These are phyloP conservation scores for Cataglyphis livida DNA, from an alignment of 2,888 invertebrate species.

Conservation along the genomic window DNA sequence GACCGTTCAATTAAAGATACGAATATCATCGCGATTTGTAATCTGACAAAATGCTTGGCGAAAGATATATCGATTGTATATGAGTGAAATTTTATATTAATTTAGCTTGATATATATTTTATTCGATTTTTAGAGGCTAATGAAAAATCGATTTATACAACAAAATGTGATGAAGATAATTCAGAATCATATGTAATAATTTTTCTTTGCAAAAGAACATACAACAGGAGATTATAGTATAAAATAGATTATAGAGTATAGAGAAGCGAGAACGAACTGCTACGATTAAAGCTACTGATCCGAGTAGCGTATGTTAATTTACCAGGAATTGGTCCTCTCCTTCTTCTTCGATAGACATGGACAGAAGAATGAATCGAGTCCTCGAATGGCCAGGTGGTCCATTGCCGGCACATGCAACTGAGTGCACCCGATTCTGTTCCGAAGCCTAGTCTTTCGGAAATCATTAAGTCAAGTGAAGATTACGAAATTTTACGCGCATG, in stretches of 20 bases:
- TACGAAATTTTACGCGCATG: not conserved
- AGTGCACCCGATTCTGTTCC: constrained; percentile 55
- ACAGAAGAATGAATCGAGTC: constrained; percentile 80
- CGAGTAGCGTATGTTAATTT: constrained; percentile 76
- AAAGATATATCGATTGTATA: not conserved
- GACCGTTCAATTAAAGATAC: constrained; percentile 30
- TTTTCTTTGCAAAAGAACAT: not conserved
- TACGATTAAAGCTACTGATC: constrained; percentile 57
- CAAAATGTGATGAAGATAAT: not conserved
- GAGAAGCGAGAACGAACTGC: constrained; percentile 72
- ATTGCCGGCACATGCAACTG: constrained; percentile 66
- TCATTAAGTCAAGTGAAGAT: not conserved
- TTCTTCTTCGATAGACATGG: constrained; percentile 60
- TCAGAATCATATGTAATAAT: not conserved
- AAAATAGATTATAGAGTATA: not conserved
- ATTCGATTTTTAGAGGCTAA: not conserved
- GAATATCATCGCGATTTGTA: constrained; percentile 18
- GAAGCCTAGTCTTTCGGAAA: not conserved
- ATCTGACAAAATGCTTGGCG: constrained; percentile 20
- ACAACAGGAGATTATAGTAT: not conserved
- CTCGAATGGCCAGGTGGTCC: constrained; percentile 80
- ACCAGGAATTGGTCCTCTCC: constrained; percentile 70
- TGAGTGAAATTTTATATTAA: not conserved
- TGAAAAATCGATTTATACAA: not conserved
- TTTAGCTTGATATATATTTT: not conserved